A percentile compares a stretch with the other conserved stretches of the same genome.
phyloP scores from a whole-genome alignment of 2,888 invertebrate species.

The Gymnosoma rotundatum region DNA sequence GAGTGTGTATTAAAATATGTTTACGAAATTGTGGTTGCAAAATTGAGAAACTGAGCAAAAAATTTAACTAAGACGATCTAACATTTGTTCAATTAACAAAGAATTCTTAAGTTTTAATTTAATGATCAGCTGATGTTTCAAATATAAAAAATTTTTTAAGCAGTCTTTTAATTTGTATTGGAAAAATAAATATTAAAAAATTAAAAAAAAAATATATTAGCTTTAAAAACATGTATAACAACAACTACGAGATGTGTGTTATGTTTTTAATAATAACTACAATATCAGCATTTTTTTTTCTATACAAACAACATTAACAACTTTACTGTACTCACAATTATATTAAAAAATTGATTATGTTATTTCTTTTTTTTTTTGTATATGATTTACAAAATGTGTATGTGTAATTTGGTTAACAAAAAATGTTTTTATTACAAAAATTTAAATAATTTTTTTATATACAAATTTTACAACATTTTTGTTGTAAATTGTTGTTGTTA shows the following conservation, averaged over 20 bases:
- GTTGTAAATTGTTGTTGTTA: conserved; percentile 50
- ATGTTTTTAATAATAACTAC: conserved; percentile 69
- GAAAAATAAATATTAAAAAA: conserved; percentile 14
- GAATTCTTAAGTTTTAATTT: no score
- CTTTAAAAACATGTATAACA: conserved; percentile 53
- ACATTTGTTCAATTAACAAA: no score
- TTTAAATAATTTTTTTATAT: conserved; percentile 37
- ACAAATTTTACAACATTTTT: conserved; percentile 56
- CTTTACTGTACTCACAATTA: conserved; percentile 53
- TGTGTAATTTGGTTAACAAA: conserved; percentile 54
- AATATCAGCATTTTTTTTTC: conserved; percentile 48
- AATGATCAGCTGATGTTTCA: conserved; percentile 9
- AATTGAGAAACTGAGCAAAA: no score
- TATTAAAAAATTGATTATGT: conserved; percentile 54
- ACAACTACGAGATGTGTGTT: conserved; percentile 53
- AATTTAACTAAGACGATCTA: no score
- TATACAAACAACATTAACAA: conserved; percentile 54
- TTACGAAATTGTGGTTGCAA: no score
- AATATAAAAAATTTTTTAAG: conserved; percentile 1
- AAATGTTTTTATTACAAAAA: conserved; percentile 55
- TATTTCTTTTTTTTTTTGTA: conserved; percentile 3
- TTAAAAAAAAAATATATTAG: conserved; percentile 42
- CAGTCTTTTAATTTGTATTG: conserved; percentile 10
- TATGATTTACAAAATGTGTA: conserved; percentile 34
- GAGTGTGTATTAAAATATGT: no score